Base-by-base conservation (phyloP, 2,888 invertebrate genomes). In the Himalopsyche japonica region DNA sequence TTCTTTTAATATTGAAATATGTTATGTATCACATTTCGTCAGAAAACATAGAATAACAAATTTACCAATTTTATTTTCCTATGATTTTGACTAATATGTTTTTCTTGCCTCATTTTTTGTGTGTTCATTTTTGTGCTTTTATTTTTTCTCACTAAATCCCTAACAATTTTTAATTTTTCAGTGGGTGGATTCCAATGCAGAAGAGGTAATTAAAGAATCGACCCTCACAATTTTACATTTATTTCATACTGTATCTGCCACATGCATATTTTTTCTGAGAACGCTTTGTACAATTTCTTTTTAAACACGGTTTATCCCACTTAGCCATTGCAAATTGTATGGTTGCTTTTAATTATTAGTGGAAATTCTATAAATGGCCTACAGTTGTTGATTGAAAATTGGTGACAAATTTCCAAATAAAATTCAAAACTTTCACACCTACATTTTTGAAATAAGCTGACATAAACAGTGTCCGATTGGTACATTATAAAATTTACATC, bases 171-270 rank as follows among this genome's bases (percentile, higher is more conserved):
- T 88, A 89, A 87, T 88, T 88, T 88, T 88, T 88, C 94, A 94
- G 94, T 94, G 94, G 94, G 94, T 94, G 91, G 94, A 93, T 92
- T 93, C 93, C 91, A 93, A 93, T 92, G 93, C 93, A 90, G 94
- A 94, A 88, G 94, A 94, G 94, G 94, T 94, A 94, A 94, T 70
- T 27, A 70, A 70, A 70, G 30, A 70, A 89, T 89, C 88, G 88
- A 37, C 34, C 76, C 83, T 76, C 76, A 82, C 48, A 70, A 76
- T 76, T 80, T 57, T 70, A 48, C 57, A 76, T 37, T 76, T 64
- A 80, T 80, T 83, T 76, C 79, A 80, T 80, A 15, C 24, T 0
- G 32, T 79, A 49, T 32, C 30, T 48, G 48, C 49, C 27, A 32
- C 20, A 79, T 79, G 47, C 32, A 48, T 30, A 47, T 32, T 79